Base-by-base conservation (phyloP, 2,888 invertebrate species). In the Ectropis crepuscularia region DNA sequence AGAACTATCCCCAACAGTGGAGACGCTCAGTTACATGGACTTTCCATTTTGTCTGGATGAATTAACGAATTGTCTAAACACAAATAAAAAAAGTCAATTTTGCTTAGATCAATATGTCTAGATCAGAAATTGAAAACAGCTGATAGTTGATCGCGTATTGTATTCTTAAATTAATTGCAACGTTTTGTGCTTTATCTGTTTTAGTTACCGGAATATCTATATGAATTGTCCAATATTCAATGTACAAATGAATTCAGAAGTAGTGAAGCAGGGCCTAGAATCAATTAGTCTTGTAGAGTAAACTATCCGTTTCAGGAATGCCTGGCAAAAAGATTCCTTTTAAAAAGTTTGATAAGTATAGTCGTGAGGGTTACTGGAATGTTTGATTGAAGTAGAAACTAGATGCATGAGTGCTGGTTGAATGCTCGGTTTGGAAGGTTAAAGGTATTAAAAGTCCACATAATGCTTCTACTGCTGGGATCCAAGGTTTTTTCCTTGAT, bases 391-490 rank as follows among this genome's bases (percentile, higher is more conserved):
- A 39, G 46, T 63, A 63, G 45, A 49, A 39, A 51, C 42, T 53
- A 49, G 53, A 39, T 6, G 50, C 53, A 59, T 54, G 63, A 50
- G 39, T 54, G 54, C 39, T 49, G 47, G 37, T 39, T 48, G 57
- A n/a, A 50, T 63, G 58, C 53, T 63, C 41, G 50, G 50, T 63
- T 58, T 54, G 54, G 54, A 63, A 46, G 58, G 49, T 51, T n/a
- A 42, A 11, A 53, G 10, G 11, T 5, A 10, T 45, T 45, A 12
- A 37, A 12, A 48, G 48, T 48, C 41, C 46, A 46, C 36, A 47
- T 12, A 36, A 47, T 41, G 38, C 38, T 38, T 11, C 46, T 47
- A 47, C n/a, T 8, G 16, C 59, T 41, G 16, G 16, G 16, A 28
- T 28, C 16, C 16, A 4, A 28, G 16, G 16, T 4, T 28, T 28